Conservation (phyloP, 37 sponge, comb jelly and placozoan species). For the Mnemiopsis leidyi region DNA sequence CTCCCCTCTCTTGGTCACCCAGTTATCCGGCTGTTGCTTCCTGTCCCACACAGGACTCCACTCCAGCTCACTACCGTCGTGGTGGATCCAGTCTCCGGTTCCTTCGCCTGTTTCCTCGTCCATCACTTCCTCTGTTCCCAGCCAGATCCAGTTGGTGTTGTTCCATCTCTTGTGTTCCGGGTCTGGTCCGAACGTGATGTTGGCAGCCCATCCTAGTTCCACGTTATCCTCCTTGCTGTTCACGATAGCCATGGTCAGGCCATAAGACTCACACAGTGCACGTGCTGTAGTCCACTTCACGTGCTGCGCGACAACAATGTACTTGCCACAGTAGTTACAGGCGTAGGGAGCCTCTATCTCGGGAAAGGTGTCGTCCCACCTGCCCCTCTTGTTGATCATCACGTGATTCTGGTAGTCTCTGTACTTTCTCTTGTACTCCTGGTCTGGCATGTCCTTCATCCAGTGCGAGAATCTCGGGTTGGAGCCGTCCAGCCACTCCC, state of each 20-base stretch:
- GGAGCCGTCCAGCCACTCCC: neutral
- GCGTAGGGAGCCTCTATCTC: neutral
- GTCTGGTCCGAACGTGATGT: neutral
- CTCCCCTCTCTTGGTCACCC: neutral
- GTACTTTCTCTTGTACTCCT: neutral
- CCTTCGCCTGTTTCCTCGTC: neutral
- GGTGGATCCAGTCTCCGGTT: neutral
- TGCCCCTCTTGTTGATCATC: neutral
- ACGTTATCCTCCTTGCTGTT: neutral
- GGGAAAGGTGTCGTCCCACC: neutral
- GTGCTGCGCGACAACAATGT: neutral
- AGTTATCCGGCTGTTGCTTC: neutral
- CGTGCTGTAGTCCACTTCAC: neutral
- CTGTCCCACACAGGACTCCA: neutral
- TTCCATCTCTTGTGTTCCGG: neutral
- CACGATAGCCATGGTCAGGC: slow-evolving; percentile 37
- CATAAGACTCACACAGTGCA: neutral
- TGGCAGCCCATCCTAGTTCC: neutral
- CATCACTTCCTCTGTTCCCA: neutral
- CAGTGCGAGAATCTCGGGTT: neutral
- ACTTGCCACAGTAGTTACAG: neutral
- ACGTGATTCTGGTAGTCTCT: neutral
- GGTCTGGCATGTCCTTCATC: neutral
- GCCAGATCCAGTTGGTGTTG: slow-evolving; percentile 1
- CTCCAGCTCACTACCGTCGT: neutral